Conservation (phyloP, 1,140 invertebrate genomes). For the Diachasma alloeum region DNA sequence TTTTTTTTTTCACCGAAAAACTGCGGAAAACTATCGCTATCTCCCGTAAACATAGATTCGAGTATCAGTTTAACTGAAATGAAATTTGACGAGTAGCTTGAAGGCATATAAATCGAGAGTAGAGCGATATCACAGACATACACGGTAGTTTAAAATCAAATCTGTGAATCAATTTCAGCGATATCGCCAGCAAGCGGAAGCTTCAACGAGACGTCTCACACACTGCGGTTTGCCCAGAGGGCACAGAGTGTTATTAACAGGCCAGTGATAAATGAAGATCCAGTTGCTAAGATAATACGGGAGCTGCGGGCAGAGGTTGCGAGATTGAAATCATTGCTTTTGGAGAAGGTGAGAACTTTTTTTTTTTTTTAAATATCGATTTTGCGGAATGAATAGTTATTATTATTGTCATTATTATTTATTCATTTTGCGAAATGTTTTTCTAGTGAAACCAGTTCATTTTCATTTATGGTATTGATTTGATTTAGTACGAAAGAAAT, state of each 20-base stretch:
- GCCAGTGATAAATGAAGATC: constrained; percentile 73
- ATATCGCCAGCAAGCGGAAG: constrained; percentile 74
- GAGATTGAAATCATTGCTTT: constrained; percentile 58
- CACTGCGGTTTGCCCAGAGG: constrained; percentile 74
- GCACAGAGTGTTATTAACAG: constrained; percentile 75
- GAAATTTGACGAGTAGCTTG: constrained; percentile 1
- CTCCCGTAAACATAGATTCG: background rate
- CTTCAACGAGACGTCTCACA: constrained; percentile 77
- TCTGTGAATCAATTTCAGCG: constrained; percentile 62
- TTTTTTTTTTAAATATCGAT: no score
- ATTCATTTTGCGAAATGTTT: no score
- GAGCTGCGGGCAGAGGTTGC: constrained; percentile 70
- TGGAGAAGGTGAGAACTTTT: constrained; percentile 47
- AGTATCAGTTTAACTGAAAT: constrained; percentile 1
- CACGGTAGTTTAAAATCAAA: background rate
- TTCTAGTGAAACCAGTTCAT: no score
- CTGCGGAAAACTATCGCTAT: no score
- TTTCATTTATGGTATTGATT: no score
- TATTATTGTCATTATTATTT: no score
- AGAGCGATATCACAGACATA: constrained; percentile 31
- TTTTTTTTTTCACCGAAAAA: no score
- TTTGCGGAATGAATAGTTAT: no score
- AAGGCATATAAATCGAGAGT: background rate
- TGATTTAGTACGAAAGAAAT: no score
- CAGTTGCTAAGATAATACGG: constrained; percentile 67